Evolutionary conservation across 2,888 invertebrate species (phyloP).

Genomic region (Dendrolimus pini): DNA sequence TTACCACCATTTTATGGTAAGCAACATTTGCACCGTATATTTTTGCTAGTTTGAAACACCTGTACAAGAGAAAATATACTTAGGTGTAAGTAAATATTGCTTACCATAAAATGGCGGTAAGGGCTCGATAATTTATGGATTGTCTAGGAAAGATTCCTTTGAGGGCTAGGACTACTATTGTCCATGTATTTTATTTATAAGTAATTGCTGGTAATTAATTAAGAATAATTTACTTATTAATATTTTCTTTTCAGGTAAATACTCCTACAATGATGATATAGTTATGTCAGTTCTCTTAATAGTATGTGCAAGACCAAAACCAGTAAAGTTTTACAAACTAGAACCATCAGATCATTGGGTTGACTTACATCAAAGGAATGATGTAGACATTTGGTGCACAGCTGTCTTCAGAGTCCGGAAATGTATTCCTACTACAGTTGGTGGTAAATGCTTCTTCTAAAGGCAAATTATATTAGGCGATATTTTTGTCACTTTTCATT

Average conservation of each 20-base stretch:
- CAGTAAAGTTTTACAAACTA: conserved; percentile 47
- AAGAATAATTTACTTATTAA: not conserved
- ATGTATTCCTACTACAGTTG: conserved; percentile 59
- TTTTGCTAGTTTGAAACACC: too few relatives aligned
- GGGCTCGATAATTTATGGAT: too few relatives aligned
- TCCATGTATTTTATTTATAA: too few relatives aligned
- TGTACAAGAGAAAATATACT: too few relatives aligned
- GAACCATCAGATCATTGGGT: conserved; percentile 53
- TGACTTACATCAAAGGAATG: conserved; percentile 50
- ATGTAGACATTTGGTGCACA: conserved; percentile 56
- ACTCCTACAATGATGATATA: conserved; percentile 58
- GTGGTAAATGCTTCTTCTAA: conserved; percentile 28
- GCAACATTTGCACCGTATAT: too few relatives aligned
- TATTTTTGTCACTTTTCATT: not conserved
- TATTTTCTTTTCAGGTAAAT: conserved; percentile 51
- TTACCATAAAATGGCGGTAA: too few relatives aligned
- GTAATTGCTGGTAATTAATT: too few relatives aligned
- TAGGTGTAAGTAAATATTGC: too few relatives aligned
- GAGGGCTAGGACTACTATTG: too few relatives aligned
- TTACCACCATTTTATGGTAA: too few relatives aligned
- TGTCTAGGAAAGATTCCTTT: too few relatives aligned
- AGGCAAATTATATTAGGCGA: conserved; percentile 9
- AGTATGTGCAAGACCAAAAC: conserved; percentile 57
- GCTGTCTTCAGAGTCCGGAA: conserved; percentile 61
- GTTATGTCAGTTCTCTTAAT: conserved; percentile 55